Base-by-base conservation (phyloP, 2,888 invertebrate genomes). In the Spilosoma lubricipeda region DNA sequence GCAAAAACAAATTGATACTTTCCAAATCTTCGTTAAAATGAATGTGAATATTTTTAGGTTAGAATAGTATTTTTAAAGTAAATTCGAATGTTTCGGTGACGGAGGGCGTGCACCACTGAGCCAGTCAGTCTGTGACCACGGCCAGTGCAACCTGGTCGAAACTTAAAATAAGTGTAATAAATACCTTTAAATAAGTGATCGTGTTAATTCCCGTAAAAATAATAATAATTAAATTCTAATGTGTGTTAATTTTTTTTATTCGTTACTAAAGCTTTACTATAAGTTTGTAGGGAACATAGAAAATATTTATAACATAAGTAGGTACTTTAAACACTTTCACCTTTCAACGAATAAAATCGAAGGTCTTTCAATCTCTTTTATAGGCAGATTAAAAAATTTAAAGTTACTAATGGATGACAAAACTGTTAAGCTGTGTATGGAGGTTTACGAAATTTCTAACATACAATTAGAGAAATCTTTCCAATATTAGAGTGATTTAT, bases 381-480 rank as follows among this genome's bases (percentile, higher is more conserved):
- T 27, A 27, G 4, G n/a, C 5, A 59, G 30, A 63, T 63, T 63
- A 5, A 63, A 63, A 63, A 63, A 63, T 18, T 15, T 59, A 9
- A 23, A n/a, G 45, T 3, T 45, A 36, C 36, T 66, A 20, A 66
- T 36, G 27, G 63, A 63, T 63, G 30, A 30, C 63, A 7, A 30
- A 63, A 30, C 7, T 63, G 68, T 64, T 27, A 64, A 69, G 5
- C 7, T 64, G 33, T 45, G 33, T 39, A 52, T 27, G 3, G 36
- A 64, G 48, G 27, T 45, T 73, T 71, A 70, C 67, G 74, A 67
- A 74, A 74, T 8, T 30, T 64, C 18, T n/a, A 30, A 52, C 59
- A 5, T 59, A 72, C 75, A 72, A 66, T 69, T 42, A 66, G 45
- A 75, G 71, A 72, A 71, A 70, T 69, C 72, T 75, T 72, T 75